Evolutionary conservation across 2,888 invertebrate genomes (phyloP).

Genomic region (Melanotus villosus): DNA sequence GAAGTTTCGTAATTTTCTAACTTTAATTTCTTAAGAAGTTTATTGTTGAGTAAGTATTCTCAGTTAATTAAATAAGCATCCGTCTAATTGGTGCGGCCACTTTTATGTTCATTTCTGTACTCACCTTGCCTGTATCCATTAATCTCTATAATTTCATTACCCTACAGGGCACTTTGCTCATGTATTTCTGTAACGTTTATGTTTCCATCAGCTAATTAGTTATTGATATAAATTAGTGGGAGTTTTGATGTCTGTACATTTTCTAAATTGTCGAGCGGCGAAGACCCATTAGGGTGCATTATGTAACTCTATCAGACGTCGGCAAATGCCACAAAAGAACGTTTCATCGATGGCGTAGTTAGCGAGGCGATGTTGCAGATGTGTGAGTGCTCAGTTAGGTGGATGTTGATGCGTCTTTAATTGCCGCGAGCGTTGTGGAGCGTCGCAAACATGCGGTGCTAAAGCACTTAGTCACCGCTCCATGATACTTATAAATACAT

Average conservation of each 20-base stretch:
- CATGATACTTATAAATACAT: constrained; percentile 49
- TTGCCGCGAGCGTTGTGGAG: constrained; percentile 37
- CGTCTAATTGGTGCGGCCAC: no score
- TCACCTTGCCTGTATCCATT: no score
- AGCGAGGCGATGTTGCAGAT: constrained; percentile 33
- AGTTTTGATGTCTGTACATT: constrained; percentile 17
- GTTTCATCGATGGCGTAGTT: constrained; percentile 29
- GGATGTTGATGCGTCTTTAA: constrained; percentile 51
- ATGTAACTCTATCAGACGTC: constrained; percentile 14
- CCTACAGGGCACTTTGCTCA: no score
- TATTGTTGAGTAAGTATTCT: no score
- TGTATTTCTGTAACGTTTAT: no score
- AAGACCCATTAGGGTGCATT: constrained; percentile 19
- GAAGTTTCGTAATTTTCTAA: no score
- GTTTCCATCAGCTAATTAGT: background rate
- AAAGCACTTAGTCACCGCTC: constrained; percentile 41
- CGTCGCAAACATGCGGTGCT: constrained; percentile 41
- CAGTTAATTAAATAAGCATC: no score
- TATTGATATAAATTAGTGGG: constrained; percentile 11
- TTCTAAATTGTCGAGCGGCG: background rate
- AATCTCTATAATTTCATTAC: no score
- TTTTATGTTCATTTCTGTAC: no score
- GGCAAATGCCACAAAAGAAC: constrained; percentile 1
- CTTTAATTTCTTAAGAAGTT: no score
- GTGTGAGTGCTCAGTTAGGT: constrained; percentile 36